phyloP scores from a whole-genome alignment of 64 coral and sea anemone species.

The Porites lutea region DNA sequence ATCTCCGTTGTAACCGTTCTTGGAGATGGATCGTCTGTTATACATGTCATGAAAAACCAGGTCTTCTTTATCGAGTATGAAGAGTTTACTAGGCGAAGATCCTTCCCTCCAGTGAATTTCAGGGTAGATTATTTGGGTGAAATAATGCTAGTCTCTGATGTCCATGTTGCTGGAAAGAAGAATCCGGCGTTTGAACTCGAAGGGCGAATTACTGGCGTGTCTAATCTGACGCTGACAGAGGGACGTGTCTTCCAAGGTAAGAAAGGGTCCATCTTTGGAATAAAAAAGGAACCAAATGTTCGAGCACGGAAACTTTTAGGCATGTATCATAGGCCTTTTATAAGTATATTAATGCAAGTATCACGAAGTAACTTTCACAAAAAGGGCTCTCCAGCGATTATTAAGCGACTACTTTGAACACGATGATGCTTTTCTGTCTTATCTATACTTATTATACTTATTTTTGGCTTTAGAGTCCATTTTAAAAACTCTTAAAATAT shows the following conservation, averaged over 20 bases:
- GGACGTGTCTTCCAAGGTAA: conserved; percentile 22
- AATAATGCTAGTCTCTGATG: conserved; percentile 86
- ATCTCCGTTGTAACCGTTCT: conserved; percentile 80
- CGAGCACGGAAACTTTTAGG: too few species aligned
- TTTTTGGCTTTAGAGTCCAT: too few species aligned
- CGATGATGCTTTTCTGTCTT: too few species aligned
- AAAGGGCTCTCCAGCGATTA: too few species aligned
- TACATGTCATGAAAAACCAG: conserved; percentile 81
- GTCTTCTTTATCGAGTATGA: conserved; percentile 96
- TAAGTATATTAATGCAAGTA: too few species aligned
- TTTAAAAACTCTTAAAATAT: too few species aligned
- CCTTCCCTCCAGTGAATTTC: conserved; percentile 91
- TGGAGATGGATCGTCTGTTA: conserved; percentile 79
- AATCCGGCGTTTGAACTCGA: conserved; percentile 78
- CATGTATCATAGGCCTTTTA: too few species aligned
- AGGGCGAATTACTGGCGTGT: conserved; percentile 90
- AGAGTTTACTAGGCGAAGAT: conserved; percentile 87
- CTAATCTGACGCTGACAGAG: conserved; percentile 88
- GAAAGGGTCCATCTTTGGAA: not conserved
- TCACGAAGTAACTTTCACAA: too few species aligned
- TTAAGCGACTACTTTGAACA: too few species aligned
- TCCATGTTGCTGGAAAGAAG: conserved; percentile 85
- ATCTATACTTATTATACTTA: too few species aligned
- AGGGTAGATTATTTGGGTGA: conserved; percentile 84
- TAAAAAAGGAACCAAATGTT: too few species aligned